Percentiles rank a stretch among this genome's conserved stretches.
Evolutionary conservation across 2,797 vertebrate genomes (phyloP).

Genomic region (Decapterus maruadsi): DNA sequence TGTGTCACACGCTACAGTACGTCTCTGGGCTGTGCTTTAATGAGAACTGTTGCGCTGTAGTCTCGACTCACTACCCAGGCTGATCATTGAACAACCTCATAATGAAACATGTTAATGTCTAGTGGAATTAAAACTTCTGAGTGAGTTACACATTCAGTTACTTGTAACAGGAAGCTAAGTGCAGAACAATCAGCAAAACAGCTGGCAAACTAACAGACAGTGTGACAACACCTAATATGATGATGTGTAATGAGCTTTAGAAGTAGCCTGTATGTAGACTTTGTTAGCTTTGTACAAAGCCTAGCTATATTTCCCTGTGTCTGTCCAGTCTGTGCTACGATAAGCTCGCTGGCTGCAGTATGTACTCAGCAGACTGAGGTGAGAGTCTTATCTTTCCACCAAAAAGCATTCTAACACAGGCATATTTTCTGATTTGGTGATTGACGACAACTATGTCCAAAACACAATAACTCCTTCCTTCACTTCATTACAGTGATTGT

Average conservation of each 20-base stretch:
- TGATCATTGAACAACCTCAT: not conserved
- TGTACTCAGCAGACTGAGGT: not conserved
- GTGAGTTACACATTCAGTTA: not conserved
- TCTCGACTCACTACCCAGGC: not conserved
- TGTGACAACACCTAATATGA: not conserved
- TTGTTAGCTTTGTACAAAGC: not conserved
- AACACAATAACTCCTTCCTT: too few species aligned
- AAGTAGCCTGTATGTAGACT: not conserved
- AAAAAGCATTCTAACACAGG: not conserved
- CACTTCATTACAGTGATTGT: too few species aligned
- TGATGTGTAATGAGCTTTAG: not conserved
- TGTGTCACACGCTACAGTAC: slow-evolving; percentile 1
- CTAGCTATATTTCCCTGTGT: not conserved
- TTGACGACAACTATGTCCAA: too few species aligned
- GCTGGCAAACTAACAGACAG: not conserved
- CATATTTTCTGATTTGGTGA: too few species aligned
- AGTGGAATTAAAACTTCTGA: not conserved
- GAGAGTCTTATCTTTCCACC: not conserved
- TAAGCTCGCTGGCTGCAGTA: not conserved
- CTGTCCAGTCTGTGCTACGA: not conserved
- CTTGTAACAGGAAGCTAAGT: not conserved
- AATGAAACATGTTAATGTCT: slow-evolving; percentile 3
- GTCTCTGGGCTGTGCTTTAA: not conserved
- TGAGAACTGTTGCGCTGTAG: not conserved
- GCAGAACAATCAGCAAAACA: not conserved